Evolutionary conservation across 2,113 vertebrate species (phyloP).

Genomic region (Sinocyclocheilus anophthalmus): DNA sequence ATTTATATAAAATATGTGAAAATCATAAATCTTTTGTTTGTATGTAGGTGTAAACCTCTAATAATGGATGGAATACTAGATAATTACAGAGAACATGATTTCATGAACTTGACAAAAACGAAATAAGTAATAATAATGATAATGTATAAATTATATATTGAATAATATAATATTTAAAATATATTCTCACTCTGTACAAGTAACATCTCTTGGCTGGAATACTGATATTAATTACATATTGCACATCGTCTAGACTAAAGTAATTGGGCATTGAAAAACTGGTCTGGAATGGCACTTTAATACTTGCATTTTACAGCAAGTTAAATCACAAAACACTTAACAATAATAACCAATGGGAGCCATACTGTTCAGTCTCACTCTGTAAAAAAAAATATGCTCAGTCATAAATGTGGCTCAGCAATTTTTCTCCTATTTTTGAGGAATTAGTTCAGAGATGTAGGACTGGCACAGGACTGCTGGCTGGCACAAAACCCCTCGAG

Average conservation of each 20-base stretch:
- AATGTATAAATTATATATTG: too few species aligned
- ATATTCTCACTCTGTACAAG: neutral
- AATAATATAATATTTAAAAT: too few species aligned
- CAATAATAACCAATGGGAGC: neutral
- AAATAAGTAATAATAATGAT: too few species aligned
- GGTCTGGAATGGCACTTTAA: neutral
- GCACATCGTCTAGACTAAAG: slow-evolving; percentile 21
- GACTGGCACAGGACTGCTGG: slow-evolving; percentile 44
- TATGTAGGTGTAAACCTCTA: neutral
- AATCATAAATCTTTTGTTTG: neutral
- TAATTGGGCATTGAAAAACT: slow-evolving; percentile 1
- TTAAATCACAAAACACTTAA: slow-evolving; percentile 5
- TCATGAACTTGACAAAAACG: too few species aligned
- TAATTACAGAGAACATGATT: neutral
- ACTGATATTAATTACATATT: neutral
- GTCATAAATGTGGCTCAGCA: slow-evolving; percentile 32
- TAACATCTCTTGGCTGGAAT: neutral
- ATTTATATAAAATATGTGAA: neutral
- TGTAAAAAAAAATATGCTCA: slow-evolving; percentile 18
- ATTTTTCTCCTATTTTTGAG: slow-evolving; percentile 42
- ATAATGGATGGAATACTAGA: neutral
- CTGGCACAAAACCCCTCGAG: slow-evolving; percentile 49
- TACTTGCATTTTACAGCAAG: neutral
- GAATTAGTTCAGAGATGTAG: slow-evolving; percentile 36
- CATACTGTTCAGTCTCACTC: slow-evolving; percentile 1